These are phyloP conservation scores for Gavia stellata DNA, from an alignment of 2,113 vertebrate species.

Conservation along the genomic window DNA sequence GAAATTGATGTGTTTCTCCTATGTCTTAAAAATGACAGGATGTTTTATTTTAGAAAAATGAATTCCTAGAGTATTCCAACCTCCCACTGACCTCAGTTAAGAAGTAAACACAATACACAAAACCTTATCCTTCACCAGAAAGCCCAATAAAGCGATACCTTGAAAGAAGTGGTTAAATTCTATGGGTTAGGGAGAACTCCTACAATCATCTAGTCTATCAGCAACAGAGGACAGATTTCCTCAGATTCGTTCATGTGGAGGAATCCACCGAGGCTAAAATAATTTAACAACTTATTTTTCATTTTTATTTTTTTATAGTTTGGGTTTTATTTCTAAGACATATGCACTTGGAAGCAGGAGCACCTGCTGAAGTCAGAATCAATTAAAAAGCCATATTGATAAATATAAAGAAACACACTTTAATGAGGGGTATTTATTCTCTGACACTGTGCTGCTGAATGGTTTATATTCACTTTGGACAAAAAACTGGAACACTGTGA, in stretches of 20 bases:
- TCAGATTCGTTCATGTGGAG: neutral
- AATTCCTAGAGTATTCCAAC: neutral
- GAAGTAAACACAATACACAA: neutral
- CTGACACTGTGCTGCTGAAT: neutral
- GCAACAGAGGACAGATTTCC: neutral
- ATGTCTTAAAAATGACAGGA: constrained; percentile 40
- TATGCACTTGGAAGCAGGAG: neutral
- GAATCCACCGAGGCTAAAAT: neutral
- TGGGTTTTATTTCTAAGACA: neutral
- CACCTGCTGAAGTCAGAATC: neutral
- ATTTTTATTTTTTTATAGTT: neutral
- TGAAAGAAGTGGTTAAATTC: neutral
- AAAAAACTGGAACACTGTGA: constrained; percentile 23
- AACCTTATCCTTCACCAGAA: neutral
- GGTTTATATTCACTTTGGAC: neutral
- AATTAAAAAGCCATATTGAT: neutral
- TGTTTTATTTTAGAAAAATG: neutral
- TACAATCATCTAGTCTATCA: neutral
- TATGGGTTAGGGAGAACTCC: neutral
- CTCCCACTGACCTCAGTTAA: neutral
- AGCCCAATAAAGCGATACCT: accelerated
- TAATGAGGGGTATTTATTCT: neutral
- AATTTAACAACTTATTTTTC: neutral
- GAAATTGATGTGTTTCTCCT: constrained; percentile 25
- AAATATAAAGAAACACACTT: neutral